Conservation (phyloP, 92 coral and sea anemone genomes). For the Epizoanthus stellaris region DNA sequence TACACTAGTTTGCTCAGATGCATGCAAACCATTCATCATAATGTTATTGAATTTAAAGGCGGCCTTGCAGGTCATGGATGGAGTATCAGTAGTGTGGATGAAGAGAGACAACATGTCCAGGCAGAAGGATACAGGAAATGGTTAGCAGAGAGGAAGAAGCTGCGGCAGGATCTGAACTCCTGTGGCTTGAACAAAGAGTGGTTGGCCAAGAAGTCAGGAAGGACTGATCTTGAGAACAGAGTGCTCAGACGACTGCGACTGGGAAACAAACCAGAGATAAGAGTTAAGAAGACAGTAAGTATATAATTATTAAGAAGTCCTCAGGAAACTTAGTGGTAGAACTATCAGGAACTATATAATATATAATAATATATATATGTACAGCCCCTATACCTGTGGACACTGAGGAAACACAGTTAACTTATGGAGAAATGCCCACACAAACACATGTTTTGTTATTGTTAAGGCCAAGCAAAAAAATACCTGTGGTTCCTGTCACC, state of each 20-base stretch:
- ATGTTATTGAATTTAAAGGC: background rate
- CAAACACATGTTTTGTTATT: no score
- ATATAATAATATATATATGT: background rate
- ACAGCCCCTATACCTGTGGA: background rate
- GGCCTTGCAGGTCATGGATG: background rate
- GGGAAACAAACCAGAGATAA: slow-evolving; percentile 58
- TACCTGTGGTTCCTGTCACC: no score
- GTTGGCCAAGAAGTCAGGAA: slow-evolving; percentile 74
- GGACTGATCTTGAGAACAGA: slow-evolving; percentile 82
- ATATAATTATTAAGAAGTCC: background rate
- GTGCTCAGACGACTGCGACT: slow-evolving; percentile 71
- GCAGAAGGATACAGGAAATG: slow-evolving; percentile 73
- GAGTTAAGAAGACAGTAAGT: slow-evolving; percentile 63
- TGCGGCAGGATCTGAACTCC: slow-evolving; percentile 59
- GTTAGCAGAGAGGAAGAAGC: slow-evolving; percentile 78
- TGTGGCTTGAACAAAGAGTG: slow-evolving; percentile 79
- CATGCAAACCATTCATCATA: no score
- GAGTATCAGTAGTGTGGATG: background rate
- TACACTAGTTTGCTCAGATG: no score
- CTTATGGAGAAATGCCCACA: no score
- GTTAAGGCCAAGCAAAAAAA: no score
- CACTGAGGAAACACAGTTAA: no score
- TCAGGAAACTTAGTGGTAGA: no score
- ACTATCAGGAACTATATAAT: background rate
- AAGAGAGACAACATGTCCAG: slow-evolving; percentile 13